A percentile compares a stretch with the other conserved stretches of the same genome.
Evolutionary conservation across 2,113 vertebrate genomes (phyloP).

Genomic region (Gallinago undulata): DNA sequence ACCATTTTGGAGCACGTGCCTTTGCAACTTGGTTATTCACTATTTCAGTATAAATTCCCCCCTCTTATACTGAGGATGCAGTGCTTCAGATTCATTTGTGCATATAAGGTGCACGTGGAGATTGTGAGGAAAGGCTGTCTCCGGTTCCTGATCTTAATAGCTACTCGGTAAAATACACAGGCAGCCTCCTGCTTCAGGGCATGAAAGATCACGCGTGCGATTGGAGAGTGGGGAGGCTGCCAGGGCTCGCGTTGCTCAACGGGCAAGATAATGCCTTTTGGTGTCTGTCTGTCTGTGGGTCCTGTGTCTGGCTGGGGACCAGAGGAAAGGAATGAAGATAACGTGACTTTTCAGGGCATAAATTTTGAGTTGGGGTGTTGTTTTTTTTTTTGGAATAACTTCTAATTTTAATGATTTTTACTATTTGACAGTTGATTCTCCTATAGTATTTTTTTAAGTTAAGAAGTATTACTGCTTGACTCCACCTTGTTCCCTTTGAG

Average conservation of each 20-base stretch:
- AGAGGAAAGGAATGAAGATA: not conserved
- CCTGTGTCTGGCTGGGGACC: not conserved
- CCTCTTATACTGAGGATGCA: not conserved
- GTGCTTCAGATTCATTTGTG: not conserved
- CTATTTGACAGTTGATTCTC: not conserved
- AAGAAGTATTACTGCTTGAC: not conserved
- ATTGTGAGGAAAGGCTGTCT: not conserved
- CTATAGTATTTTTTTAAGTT: not conserved
- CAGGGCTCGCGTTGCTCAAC: not conserved
- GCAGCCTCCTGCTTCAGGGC: not conserved
- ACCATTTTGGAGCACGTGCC: not conserved
- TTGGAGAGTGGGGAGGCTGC: not conserved
- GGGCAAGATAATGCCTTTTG: not conserved
- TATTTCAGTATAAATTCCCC: not conserved
- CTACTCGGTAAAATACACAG: not conserved
- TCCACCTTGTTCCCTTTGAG: not conserved
- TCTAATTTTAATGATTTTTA: not conserved
- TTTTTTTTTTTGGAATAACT: not conserved
- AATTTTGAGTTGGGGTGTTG: not conserved
- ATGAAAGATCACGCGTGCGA: not conserved
- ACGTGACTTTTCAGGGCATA: not conserved
- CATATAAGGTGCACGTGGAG: not conserved
- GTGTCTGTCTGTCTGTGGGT: not conserved
- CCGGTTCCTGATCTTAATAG: not conserved
- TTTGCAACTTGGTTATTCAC: not conserved